These are phyloP conservation scores for Ochotona princeps DNA, from an alignment of 2,113 vertebrate genomes.

Conservation along the genomic window DNA sequence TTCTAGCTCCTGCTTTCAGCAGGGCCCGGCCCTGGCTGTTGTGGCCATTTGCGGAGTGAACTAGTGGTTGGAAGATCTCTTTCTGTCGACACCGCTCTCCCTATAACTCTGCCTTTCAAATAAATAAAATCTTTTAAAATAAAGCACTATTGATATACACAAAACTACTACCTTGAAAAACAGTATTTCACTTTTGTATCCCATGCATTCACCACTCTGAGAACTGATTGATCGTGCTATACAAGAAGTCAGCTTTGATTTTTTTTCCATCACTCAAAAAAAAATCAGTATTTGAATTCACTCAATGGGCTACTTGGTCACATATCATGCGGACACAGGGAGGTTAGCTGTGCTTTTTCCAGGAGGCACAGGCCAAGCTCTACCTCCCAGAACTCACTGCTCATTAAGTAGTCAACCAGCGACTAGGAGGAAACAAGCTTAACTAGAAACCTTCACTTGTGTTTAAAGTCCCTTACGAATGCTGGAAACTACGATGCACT, in stretches of 20 bases:
- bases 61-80: no score
- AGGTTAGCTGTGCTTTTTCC: not conserved
- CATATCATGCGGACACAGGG: not conserved
- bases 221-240: constrained; percentile 6
- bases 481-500: constrained; percentile 30
- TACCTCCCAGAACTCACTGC: not conserved
- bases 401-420: not conserved
- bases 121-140: not conserved
- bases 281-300: constrained; percentile 14
- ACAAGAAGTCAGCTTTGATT: constrained; percentile 45
- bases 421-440: constrained; percentile 9
- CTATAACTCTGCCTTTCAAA: not conserved
- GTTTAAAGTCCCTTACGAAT: constrained; percentile 42
- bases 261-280: constrained; percentile 56
- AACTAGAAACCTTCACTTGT: constrained; percentile 38
- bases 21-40: no score
- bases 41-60: no score
- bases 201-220: constrained; percentile 4
- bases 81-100: no score
- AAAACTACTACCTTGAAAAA: constrained; percentile 28
- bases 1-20: no score
- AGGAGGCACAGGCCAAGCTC: not conserved
- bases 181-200: constrained; percentile 16
- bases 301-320: constrained; percentile 15
- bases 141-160: constrained; percentile 23